Evolutionary conservation across 2,888 invertebrate genomes (phyloP).

Genomic region (Trachelus stipa): DNA sequence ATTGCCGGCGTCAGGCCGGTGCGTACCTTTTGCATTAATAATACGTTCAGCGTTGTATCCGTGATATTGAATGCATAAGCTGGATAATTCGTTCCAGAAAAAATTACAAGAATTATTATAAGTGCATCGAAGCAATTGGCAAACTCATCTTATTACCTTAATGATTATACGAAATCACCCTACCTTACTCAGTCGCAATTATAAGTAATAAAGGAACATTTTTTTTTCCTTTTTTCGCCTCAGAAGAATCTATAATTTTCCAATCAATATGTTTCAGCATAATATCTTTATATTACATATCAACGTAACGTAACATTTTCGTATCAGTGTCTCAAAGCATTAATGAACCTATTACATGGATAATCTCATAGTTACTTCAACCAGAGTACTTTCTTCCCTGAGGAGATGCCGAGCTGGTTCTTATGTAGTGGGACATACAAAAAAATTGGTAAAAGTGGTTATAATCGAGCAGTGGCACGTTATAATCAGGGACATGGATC

Average conservation of each 20-base stretch:
- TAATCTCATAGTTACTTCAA: not conserved
- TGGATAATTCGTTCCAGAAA: not conserved
- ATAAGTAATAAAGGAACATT: not conserved
- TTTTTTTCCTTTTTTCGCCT: not conserved
- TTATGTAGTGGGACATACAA: not conserved
- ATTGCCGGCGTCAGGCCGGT: constrained; percentile 29
- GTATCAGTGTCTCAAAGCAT: not conserved
- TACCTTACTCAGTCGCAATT: not conserved
- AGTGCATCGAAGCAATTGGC: not conserved
- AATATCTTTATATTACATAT: not conserved
- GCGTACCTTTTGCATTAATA: constrained; percentile 39
- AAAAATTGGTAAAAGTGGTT: not conserved
- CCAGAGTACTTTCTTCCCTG: not conserved
- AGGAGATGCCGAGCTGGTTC: not conserved
- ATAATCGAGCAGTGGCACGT: constrained; percentile 9
- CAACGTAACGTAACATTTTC: not conserved
- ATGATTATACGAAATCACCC: not conserved
- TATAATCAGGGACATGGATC: constrained; percentile 10
- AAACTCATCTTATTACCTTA: not conserved
- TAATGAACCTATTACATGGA: not conserved
- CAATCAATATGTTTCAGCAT: not conserved
- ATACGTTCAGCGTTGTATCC: not conserved
- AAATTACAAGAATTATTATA: not conserved
- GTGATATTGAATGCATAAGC: not conserved
- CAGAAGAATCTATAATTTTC: not conserved